Conservation (phyloP, 2,113 vertebrate species). For the Equus przewalskii region DNA sequence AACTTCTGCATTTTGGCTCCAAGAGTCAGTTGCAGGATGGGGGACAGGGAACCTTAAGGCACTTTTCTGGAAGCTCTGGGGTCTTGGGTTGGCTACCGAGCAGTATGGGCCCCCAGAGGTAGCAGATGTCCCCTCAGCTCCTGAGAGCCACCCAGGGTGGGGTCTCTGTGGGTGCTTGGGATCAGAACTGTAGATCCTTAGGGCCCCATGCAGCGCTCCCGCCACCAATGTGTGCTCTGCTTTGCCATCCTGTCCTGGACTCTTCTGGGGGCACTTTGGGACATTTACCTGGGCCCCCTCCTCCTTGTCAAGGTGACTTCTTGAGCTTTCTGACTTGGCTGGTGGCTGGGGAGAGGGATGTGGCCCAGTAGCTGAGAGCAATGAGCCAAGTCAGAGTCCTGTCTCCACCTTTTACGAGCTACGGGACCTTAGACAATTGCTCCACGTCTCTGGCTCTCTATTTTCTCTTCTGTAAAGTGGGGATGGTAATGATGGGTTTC, state of each 20-base stretch:
- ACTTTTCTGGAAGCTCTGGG: background rate
- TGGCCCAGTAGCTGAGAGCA: background rate
- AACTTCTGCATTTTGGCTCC: background rate
- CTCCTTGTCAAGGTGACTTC: background rate
- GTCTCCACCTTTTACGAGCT: background rate
- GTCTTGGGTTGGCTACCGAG: background rate
- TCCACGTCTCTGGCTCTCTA: background rate
- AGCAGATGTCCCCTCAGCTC: background rate
- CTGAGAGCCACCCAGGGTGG: background rate
- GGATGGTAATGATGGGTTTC: rapidly evolving
- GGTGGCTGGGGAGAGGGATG: background rate
- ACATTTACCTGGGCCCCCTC: too few species aligned
- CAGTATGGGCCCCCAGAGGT: background rate
- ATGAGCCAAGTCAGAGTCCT: background rate
- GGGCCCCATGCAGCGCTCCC: rapidly evolving
- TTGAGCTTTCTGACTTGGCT: background rate
- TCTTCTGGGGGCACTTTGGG: background rate
- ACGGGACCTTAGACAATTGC: background rate
- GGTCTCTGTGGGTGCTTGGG: background rate
- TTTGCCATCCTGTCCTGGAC: background rate
- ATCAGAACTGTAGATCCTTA: background rate
- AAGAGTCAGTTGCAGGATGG: background rate
- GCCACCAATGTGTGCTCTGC: rapidly evolving
- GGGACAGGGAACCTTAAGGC: rapidly evolving
- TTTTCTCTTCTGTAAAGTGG: background rate